Percentiles rank a stretch among this genome's conserved stretches.
Evolutionary conservation across 2,797 vertebrate genomes (phyloP).

Genomic region (Vespertilio murinus): DNA sequence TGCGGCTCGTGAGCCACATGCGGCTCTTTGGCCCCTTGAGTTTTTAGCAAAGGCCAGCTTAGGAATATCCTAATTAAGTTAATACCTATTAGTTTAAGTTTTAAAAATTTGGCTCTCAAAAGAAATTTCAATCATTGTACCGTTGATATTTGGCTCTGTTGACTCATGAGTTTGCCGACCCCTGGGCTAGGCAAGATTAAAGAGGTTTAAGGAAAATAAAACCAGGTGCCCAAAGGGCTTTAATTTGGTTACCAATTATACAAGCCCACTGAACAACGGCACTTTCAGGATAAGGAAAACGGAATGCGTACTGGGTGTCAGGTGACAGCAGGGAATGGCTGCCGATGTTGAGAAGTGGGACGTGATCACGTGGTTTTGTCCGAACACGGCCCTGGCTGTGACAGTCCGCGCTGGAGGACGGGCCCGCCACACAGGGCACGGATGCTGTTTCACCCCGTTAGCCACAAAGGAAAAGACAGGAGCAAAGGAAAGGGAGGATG

Average conservation of each 20-base stretch:
- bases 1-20: no score
- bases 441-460: not conserved
- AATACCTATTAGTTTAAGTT: no score
- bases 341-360: not conserved
- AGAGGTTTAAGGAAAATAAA: not conserved
- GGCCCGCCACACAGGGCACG: not conserved
- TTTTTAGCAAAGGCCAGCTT: no score
- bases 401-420: not conserved
- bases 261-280: not conserved
- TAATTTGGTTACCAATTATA: not conserved
- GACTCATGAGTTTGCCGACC: no score
- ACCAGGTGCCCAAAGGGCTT: not conserved
- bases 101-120: no score
- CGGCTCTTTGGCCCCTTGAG: no score
- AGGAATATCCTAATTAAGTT: no score
- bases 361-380: not conserved
- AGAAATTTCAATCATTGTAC: no score
- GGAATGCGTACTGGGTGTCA: not conserved
- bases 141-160: no score
- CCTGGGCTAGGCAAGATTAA: not conserved
- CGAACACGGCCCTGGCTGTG: not conserved
- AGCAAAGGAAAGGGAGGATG: not conserved
- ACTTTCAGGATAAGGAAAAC: conserved; percentile 34
- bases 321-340: not conserved
- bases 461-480: not conserved